These are phyloP conservation scores for Hylia prasina DNA, from an alignment of 2,113 vertebrate species.

Conservation along the genomic window DNA sequence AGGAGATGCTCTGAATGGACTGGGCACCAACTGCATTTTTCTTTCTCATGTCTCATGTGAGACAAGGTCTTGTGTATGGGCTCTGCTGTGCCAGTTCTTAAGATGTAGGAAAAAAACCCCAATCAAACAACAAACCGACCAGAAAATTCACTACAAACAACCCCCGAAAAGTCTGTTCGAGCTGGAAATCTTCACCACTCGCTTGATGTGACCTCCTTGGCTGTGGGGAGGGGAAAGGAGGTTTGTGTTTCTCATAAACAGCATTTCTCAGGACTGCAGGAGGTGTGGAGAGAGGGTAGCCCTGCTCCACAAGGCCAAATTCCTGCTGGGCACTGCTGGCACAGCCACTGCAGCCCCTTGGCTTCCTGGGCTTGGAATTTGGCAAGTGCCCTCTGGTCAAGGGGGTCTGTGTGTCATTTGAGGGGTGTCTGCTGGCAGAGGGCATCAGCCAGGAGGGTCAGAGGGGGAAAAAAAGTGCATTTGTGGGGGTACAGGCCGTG, in stretches of 20 bases:
- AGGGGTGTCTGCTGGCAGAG: neutral
- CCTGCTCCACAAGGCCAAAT: accelerated
- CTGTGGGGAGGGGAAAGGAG: neutral
- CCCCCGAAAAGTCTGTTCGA: slow-evolving; percentile 37
- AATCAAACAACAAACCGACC: neutral
- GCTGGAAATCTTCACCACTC: neutral
- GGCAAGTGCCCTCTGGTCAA: accelerated
- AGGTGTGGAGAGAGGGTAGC: neutral
- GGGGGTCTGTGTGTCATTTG: neutral
- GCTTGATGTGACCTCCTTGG: neutral
- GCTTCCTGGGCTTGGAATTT: accelerated
- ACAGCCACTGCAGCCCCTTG: accelerated
- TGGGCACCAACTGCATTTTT: neutral
- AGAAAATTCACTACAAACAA: neutral
- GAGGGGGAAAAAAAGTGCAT: neutral
- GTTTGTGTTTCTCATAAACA: neutral
- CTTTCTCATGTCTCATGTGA: neutral
- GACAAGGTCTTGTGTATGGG: accelerated
- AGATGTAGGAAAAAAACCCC: neutral
- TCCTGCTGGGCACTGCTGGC: neutral
- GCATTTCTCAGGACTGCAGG: neutral
- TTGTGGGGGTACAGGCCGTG: accelerated
- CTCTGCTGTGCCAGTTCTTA: neutral
- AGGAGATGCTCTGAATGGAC: neutral
- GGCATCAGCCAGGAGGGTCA: neutral